Percentiles rank a stretch among this genome's conserved stretches.
phyloP scores from a whole-genome alignment of 1,140 invertebrate species.

The Lepidotrigona ventralis region DNA sequence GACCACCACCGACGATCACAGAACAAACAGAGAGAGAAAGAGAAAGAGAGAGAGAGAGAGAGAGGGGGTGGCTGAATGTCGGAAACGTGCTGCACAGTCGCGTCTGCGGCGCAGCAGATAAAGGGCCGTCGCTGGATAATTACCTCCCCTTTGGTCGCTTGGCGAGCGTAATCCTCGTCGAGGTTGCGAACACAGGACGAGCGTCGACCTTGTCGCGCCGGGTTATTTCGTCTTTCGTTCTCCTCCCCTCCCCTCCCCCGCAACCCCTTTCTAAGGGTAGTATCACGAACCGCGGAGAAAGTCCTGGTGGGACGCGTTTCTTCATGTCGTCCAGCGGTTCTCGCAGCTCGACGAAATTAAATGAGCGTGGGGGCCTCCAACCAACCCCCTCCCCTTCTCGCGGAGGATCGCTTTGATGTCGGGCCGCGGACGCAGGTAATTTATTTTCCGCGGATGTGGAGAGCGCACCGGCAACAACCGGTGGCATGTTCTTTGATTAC shows the following conservation, averaged over 20 bases:
- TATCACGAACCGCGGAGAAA: too few species aligned
- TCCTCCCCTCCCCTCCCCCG: too few species aligned
- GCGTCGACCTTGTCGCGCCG: background rate
- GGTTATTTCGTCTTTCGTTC: slow-evolving; percentile 8
- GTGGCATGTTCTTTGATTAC: slow-evolving; percentile 54
- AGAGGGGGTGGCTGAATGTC: background rate
- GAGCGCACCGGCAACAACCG: slow-evolving; percentile 34
- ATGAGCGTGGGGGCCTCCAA: slow-evolving; percentile 40
- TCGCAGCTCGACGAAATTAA: slow-evolving; percentile 52
- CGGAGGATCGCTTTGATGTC: slow-evolving; percentile 53
- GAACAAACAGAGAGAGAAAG: background rate
- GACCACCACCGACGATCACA: background rate
- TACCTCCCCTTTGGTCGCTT: slow-evolving; percentile 49
- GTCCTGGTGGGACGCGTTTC: background rate
- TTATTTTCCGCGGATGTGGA: slow-evolving; percentile 47
- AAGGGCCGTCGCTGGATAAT: slow-evolving; percentile 57
- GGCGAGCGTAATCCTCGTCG: slow-evolving; percentile 34
- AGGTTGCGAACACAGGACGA: slow-evolving; percentile 10
- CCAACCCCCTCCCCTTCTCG: too few species aligned
- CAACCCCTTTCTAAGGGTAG: too few species aligned
- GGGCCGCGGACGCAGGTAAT: slow-evolving; percentile 48
- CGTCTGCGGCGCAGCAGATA: slow-evolving; percentile 45
- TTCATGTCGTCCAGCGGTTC: background rate
- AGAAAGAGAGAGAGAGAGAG: background rate
- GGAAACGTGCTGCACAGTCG: slow-evolving; percentile 9